A percentile compares a stretch with the other conserved stretches of the same genome.
phyloP scores from a whole-genome alignment of 2,113 vertebrate species.

The Gymnocephalus cernua region DNA sequence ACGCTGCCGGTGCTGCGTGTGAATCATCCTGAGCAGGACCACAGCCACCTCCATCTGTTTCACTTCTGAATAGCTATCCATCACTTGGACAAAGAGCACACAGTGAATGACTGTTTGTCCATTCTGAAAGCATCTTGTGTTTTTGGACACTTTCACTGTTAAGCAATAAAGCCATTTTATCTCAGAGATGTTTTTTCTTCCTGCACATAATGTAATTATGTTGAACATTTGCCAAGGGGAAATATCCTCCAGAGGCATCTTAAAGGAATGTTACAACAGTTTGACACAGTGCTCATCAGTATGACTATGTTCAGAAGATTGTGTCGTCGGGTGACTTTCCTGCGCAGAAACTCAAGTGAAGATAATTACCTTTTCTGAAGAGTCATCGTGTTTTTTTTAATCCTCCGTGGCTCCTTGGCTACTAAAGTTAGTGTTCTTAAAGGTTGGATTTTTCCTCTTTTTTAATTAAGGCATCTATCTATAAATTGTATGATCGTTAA shows the following conservation, averaged over 20 bases:
- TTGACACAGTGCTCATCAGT: background rate
- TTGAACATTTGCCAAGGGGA: constrained; percentile 69
- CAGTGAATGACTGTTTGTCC: constrained; percentile 23
- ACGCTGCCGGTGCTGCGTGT: constrained; percentile 7
- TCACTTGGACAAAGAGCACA: background rate
- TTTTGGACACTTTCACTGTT: constrained; percentile 48
- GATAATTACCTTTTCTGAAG: too few relatives aligned
- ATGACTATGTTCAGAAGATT: too few relatives aligned
- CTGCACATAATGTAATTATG: constrained; percentile 75
- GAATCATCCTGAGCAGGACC: constrained; percentile 19
- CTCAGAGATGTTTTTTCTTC: constrained; percentile 53
- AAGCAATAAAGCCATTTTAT: constrained; percentile 66
- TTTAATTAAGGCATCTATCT: too few relatives aligned
- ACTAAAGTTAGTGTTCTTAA: too few relatives aligned
- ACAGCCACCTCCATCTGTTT: background rate
- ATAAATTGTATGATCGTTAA: too few relatives aligned
- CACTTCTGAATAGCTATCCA: constrained; percentile 41
- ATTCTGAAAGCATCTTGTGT: constrained; percentile 55
- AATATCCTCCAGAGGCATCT: constrained; percentile 49
- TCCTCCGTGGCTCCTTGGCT: too few relatives aligned
- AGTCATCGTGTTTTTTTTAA: too few relatives aligned
- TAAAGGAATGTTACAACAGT: constrained; percentile 6
- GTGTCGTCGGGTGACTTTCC: too few relatives aligned
- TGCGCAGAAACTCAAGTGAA: too few relatives aligned
- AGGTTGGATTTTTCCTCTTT: too few relatives aligned